Percentiles rank a stretch among this genome's conserved stretches.
phyloP scores from a whole-genome alignment of 2,797 vertebrate genomes.

The Enteromius viviparus region DNA sequence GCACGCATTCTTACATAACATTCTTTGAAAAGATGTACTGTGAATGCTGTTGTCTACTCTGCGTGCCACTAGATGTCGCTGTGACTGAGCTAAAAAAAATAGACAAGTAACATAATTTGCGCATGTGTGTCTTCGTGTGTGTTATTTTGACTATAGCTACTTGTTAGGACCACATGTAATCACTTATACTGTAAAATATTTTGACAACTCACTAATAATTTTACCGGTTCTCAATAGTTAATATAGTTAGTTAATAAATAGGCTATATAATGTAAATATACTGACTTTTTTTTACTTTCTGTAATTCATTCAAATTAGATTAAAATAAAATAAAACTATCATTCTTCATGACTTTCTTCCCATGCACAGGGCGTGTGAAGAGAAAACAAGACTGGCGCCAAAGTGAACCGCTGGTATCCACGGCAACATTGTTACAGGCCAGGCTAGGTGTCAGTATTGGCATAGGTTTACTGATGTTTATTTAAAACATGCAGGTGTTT shows the following conservation, averaged over 20 bases:
- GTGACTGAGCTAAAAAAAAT: background rate
- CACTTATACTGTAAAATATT: background rate
- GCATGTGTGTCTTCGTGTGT: no score
- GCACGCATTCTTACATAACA: background rate
- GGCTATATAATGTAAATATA: no score
- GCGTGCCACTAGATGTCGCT: background rate
- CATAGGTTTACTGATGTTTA: background rate
- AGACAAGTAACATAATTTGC: background rate
- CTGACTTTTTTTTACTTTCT: background rate
- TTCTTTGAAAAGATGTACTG: no score
- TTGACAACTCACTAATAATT: no score
- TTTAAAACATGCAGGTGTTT: slow-evolving; percentile 1
- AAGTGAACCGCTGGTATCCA: background rate
- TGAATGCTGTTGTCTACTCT: background rate
- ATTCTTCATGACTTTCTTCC: background rate
- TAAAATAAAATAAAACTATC: background rate
- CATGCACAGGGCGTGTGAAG: background rate
- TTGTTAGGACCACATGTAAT: background rate
- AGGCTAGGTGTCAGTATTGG: background rate
- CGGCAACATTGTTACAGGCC: background rate
- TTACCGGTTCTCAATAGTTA: no score
- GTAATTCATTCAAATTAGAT: background rate
- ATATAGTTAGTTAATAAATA: no score
- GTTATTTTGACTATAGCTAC: background rate
- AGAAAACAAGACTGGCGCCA: background rate